Evolutionary conservation across 64 coral and sea anemone genomes (phyloP).

Genomic region (Platygyra sinensis): DNA sequence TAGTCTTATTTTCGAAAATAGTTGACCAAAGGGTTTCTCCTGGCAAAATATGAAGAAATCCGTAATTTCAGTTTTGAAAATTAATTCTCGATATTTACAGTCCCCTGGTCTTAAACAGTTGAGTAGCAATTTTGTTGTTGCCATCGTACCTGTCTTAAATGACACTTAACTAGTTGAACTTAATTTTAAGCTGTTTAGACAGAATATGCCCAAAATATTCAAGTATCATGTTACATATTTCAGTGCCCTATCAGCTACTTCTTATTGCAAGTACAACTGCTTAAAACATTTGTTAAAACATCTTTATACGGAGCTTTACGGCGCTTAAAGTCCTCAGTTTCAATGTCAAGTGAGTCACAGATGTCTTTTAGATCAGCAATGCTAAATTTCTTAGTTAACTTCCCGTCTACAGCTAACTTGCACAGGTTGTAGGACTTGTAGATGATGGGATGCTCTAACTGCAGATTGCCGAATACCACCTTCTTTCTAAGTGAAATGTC

Average conservation of each 20-base stretch:
- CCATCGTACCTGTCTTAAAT: not conserved
- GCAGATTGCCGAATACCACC: slow-evolving; percentile 36
- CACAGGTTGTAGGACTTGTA: slow-evolving; percentile 54
- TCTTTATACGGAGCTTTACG: slow-evolving; percentile 45
- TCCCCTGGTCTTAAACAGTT: slow-evolving; percentile 3
- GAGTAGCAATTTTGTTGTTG: slow-evolving; percentile 2
- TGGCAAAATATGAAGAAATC: too few relatives aligned
- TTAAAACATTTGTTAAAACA: slow-evolving; percentile 34
- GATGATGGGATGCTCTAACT: slow-evolving; percentile 37
- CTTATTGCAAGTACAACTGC: slow-evolving; percentile 33
- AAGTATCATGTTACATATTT: slow-evolving; percentile 9
- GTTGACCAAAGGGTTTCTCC: too few relatives aligned
- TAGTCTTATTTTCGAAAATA: too few relatives aligned
- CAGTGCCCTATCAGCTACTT: slow-evolving; percentile 35
- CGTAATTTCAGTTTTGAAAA: too few relatives aligned
- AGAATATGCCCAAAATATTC: slow-evolving; percentile 26
- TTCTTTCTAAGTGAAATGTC: slow-evolving; percentile 32
- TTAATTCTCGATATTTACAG: too few relatives aligned
- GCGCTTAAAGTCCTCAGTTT: slow-evolving; percentile 47
- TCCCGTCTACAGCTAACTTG: slow-evolving; percentile 38
- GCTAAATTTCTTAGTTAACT: slow-evolving; percentile 33
- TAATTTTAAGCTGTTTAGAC: slow-evolving; percentile 6
- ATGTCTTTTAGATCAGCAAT: slow-evolving; percentile 51
- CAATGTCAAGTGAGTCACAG: slow-evolving; percentile 46
- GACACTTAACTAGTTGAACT: not conserved